Evolutionary conservation across 1,140 invertebrate genomes (phyloP).

Genomic region (Magallana gigas): DNA sequence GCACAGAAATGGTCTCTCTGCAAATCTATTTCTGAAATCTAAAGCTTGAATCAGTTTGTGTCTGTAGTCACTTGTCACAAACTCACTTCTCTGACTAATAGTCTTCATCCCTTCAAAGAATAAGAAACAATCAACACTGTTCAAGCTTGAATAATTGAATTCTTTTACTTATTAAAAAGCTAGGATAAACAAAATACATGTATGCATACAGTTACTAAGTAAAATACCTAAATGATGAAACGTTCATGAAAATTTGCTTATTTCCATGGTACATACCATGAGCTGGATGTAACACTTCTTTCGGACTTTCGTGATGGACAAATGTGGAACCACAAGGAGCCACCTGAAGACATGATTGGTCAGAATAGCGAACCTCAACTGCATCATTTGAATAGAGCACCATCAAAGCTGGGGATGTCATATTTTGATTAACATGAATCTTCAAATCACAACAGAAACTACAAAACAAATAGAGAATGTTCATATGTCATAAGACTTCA

Average conservation of each 20-base stretch:
- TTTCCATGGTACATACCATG: conserved; percentile 54
- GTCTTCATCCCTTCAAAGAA: conserved; percentile 57
- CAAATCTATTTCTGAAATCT: conserved; percentile 74
- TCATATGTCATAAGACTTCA: too few species aligned
- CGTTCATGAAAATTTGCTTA: too few species aligned
- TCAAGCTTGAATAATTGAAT: too few species aligned
- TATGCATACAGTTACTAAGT: too few species aligned
- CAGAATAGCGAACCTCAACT: conserved; percentile 67
- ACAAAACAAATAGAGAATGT: neutral
- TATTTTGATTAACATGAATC: neutral
- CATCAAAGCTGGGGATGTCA: conserved; percentile 57
- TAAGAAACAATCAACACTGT: neutral
- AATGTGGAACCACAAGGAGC: conserved; percentile 70
- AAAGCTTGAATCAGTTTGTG: conserved; percentile 69
- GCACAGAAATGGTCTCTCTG: conserved; percentile 69
- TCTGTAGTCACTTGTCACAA: conserved; percentile 69
- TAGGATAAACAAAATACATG: too few species aligned
- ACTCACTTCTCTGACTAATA: conserved; percentile 66
- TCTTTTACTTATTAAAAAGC: too few species aligned
- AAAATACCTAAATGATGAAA: too few species aligned
- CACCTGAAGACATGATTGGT: conserved; percentile 66
- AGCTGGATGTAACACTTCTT: conserved; percentile 57
- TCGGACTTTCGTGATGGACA: conserved; percentile 62
- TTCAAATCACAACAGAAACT: neutral
- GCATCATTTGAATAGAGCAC: conserved; percentile 69